Conservation (phyloP, 2,797 vertebrate genomes). For the Melanotaenia pygmaea region DNA sequence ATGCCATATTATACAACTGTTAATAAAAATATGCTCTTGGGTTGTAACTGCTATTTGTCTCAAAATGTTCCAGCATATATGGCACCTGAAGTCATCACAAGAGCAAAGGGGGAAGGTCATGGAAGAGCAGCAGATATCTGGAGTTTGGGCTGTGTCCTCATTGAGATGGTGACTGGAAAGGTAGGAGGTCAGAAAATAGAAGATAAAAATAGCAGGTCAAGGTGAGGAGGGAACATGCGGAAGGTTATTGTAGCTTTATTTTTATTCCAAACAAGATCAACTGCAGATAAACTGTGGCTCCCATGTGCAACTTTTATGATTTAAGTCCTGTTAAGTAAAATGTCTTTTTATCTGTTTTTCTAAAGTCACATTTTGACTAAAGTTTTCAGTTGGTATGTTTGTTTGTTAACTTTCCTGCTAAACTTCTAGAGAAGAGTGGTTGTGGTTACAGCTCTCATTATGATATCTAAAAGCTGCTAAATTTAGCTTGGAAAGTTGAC, state of each 20-base stretch:
- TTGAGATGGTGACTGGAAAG: constrained; percentile 99
- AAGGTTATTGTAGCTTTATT: constrained; percentile 3
- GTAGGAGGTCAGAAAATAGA: constrained; percentile 70
- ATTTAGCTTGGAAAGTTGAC: background rate
- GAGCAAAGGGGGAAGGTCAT: constrained; percentile 97
- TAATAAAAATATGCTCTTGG: background rate
- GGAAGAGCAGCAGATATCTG: constrained; percentile 97
- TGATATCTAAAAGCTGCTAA: background rate
- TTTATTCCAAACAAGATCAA: background rate
- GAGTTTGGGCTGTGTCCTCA: constrained; percentile 97
- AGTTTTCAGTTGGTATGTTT: background rate
- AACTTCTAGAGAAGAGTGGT: background rate
- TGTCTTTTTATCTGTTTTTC: background rate
- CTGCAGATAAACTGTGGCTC: background rate
- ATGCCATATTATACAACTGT: background rate
- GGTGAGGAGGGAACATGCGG: background rate
- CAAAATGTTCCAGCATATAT: constrained; percentile 88
- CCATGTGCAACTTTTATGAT: background rate
- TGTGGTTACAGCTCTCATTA: constrained; percentile 1
- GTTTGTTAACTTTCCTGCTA: background rate
- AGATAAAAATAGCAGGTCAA: background rate
- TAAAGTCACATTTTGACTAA: background rate
- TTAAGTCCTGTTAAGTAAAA: background rate
- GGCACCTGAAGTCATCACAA: constrained; percentile 98
- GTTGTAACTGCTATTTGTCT: background rate